Base-by-base conservation (phyloP, 2,888 invertebrate species). In the Druceiella hillmani region DNA sequence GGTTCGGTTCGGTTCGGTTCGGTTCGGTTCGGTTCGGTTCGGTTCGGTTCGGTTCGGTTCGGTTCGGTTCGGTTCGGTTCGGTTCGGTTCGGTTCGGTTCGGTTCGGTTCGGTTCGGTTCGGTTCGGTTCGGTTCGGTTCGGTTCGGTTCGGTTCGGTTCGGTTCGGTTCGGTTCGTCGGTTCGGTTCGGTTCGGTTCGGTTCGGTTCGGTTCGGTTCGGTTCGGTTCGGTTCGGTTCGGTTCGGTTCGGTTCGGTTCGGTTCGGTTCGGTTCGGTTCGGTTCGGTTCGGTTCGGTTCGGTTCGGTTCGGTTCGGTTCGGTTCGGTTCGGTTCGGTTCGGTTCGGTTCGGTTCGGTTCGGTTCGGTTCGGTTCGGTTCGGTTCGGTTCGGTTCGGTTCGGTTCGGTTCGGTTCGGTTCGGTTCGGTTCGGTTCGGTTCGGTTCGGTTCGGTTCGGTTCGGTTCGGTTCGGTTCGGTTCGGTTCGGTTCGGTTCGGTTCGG, bases 391-490 rank as follows among this genome's bases (percentile, higher is more conserved):
- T 39, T 39, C 34, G 39, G 39, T 39, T 39, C 34, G 39, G 39
- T 40, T 39, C 30, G 34, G 34, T 35, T 35, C 30, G 34, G 34
- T 35, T 39, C 30, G 35, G 39, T 40, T 40, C 34, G 39, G 39
- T 40, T 40, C 34, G 39, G 39, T 40, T 40, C 34, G 39, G 39
- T 40, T 40, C 34, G 39, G 39, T 39, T 39, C 34, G 40, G 40
- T 40, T 36, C 32, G 40, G 35, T 40, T 36, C 28, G 32, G 40
- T 36, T 40, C 35, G 40, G 40, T 40, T 40, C 36, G 37, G 33
- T 28, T 32, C 20, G 33, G 36, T 33, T 36, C 36, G 36, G 41
- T 33, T 41, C 29, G 36, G 40, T 36, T 40, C 33, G 36, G 40
- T 36, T 40, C 33, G 41, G 41, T 41, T 41, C 36, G 41, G 36